Percentiles rank a stretch among this genome's conserved stretches.
Conservation (phyloP, 2,888 invertebrate species). For the Troides helena region DNA sequence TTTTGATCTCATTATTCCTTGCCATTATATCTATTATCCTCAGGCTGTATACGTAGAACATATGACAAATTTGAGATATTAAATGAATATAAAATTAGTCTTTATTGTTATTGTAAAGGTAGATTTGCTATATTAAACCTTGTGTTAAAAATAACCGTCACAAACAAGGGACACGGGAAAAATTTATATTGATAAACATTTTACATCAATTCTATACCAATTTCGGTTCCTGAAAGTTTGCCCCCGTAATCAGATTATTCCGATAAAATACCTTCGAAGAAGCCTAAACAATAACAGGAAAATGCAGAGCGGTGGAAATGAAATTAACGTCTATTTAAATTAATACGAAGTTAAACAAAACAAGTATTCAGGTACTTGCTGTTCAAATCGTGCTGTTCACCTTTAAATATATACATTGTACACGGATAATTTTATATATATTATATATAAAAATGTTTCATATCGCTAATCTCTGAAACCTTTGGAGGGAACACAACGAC, state of each 20-base stretch:
- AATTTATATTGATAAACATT: not conserved
- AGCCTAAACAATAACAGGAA: constrained; percentile 23
- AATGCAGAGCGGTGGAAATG: constrained; percentile 19
- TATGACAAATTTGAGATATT: too few relatives aligned
- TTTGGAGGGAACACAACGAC: not conserved
- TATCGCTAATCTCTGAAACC: not conserved
- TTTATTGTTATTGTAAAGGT: too few relatives aligned
- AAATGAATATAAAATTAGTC: too few relatives aligned
- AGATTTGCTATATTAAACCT: too few relatives aligned
- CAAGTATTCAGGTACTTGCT: constrained; percentile 2
- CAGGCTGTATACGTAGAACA: too few relatives aligned
- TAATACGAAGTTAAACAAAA: constrained; percentile 24
- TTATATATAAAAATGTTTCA: not conserved
- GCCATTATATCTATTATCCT: not conserved
- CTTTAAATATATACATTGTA: not conserved
- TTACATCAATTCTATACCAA: constrained; percentile 21
- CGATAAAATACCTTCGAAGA: constrained; percentile 23
- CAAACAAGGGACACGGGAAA: not conserved
- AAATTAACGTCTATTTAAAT: constrained; percentile 26
- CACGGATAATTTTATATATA: not conserved
- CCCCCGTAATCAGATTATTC: constrained; percentile 25
- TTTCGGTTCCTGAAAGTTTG: constrained; percentile 22
- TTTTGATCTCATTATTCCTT: not conserved
- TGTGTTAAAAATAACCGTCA: too few relatives aligned
- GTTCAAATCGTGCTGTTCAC: not conserved